Evolutionary conservation across 1,140 invertebrate genomes (phyloP).

Genomic region (Drosophila varians): DNA sequence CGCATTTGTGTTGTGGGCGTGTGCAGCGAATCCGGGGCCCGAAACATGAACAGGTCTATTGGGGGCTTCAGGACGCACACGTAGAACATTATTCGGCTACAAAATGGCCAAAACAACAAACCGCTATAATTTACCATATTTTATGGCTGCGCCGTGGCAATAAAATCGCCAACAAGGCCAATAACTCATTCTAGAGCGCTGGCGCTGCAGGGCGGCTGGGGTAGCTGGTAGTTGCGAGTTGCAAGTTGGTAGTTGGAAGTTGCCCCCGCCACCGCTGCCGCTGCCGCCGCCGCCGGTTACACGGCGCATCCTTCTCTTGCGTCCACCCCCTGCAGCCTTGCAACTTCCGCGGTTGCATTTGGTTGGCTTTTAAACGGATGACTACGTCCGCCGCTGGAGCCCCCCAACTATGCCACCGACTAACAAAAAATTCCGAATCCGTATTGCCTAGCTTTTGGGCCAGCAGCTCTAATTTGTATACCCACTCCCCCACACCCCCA

Average conservation of each 20-base stretch:
- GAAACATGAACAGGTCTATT: slow-evolving; percentile 67
- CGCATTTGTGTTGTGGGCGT: slow-evolving; percentile 55
- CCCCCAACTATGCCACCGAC: slow-evolving; percentile 1
- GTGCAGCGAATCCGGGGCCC: slow-evolving; percentile 47
- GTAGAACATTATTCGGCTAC: slow-evolving; percentile 82
- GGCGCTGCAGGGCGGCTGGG: slow-evolving; percentile 57
- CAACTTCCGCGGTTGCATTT: slow-evolving; percentile 67
- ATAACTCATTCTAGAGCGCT: slow-evolving; percentile 82
- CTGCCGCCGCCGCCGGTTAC: slow-evolving; percentile 70
- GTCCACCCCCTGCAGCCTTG: slow-evolving; percentile 18
- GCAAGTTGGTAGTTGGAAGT: slow-evolving; percentile 28
- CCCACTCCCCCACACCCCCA: slow-evolving; percentile 13
- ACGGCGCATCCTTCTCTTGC: slow-evolving; percentile 37
- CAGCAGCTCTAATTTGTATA: slow-evolving; percentile 70
- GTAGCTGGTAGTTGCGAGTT: slow-evolving; percentile 3
- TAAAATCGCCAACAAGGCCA: slow-evolving; percentile 83
- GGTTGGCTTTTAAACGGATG: slow-evolving; percentile 43
- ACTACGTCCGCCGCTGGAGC: slow-evolving; percentile 50
- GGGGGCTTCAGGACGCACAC: slow-evolving; percentile 65
- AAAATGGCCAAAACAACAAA: slow-evolving; percentile 84
- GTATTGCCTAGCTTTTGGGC: slow-evolving; percentile 16
- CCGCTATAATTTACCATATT: slow-evolving; percentile 84
- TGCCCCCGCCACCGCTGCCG: slow-evolving; percentile 64
- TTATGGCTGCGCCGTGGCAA: slow-evolving; percentile 83
- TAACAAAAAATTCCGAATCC: not conserved